Base-by-base conservation (phyloP, 2,888 invertebrate genomes). In the Synanthedon formicaeformis region DNA sequence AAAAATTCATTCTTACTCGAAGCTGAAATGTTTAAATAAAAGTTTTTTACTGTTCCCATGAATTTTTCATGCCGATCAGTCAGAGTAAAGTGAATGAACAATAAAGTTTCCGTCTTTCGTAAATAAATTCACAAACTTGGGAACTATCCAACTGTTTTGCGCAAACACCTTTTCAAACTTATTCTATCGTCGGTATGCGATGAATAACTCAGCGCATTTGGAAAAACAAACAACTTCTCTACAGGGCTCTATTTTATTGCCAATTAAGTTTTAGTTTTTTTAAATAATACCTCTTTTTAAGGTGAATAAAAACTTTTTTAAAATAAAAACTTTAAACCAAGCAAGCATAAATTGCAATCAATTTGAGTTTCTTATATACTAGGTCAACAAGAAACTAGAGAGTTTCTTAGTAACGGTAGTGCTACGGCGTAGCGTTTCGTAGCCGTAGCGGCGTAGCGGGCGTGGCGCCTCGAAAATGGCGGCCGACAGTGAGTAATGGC, bases 401-500 rank as follows among this genome's bases (percentile, higher is more conserved):
- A 56, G 57, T 54, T 41, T 27, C 50, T 13, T 8, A 65, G 67
- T 60, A 61, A 63, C 57, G 54, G 57, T 55, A 45, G 53, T 61
- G 65, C 71, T 71, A 67, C 72, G 72, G 58, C 75, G 78, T 74
- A 75, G 75, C 68, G 61, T 62, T 62, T 51, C 56, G 58, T 53
- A 53, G 54, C 55, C 57, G 69, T 67, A 69, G 73, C 75, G 58
- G 65, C 82, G 81, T 80, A 81, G 81, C 80, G 79, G 85, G 85
- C 81, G 85, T 71, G 82, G 82, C 72, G 65, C 63, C 65, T 73
- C 75, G 81, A 79, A 83, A 81, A 84, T 85, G 85, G 86, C 82
- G 81, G 77, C 72, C 79, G 87, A 87, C 87, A 83, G 70, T 87
- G 87, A 87, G 78, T 86, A 87, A 87, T 87, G 85, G 87, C 78